Evolutionary conservation across 2,888 invertebrate genomes (phyloP), one percentile per base, ranked within the genome.

Genomic region (Endotricha flammealis): DNA sequence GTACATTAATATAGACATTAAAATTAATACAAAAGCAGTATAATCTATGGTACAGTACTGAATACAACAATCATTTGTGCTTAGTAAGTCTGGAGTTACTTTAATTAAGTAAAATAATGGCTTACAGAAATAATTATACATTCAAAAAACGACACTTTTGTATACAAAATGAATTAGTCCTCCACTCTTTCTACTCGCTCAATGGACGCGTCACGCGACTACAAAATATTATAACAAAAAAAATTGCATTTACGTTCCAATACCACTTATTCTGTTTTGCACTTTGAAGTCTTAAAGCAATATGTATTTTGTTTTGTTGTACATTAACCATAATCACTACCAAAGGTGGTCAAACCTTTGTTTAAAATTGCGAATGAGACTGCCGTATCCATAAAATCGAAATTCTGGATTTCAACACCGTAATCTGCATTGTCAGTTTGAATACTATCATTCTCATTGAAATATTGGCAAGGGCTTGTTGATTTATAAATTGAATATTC

Each of bases 311-410:
- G n/a, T n/a, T n/a, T n/a, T n/a, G n/a, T 20, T 13, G 7, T 12
- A 6, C 25, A n/a, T 77, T 85, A 86, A 48, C 80, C 81, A 63
- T 82, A 83, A 39, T 80, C 82, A 32, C 70, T 73, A 7, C 77
- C 78, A 54, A 81, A 80, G 16, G 86, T 86, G 12, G 89, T 90
- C 23, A 93, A 75, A 14, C 93, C 93, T 71, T 92, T 92, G 63
- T 91, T 91, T 62, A 91, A 90, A 46, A 93, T 93, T 17, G 93
- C 93, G 55, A 90, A 91, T 27, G 90, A 87, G n/a, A 93, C 91
- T n/a, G 93, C 93, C 32, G 91, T 87, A 73, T 91, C 91, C 47
- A 93, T 71, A 57, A 92, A 91, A 57, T 92, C 91, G 64, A 72
- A 82, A 46, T n/a, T n/a, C n/a, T n/a, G n/a, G 17, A 51, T 58